A percentile compares a stretch with the other conserved stretches of the same genome.
Evolutionary conservation across 2,888 invertebrate genomes (phyloP).

Genomic region (Lasius platythorax): DNA sequence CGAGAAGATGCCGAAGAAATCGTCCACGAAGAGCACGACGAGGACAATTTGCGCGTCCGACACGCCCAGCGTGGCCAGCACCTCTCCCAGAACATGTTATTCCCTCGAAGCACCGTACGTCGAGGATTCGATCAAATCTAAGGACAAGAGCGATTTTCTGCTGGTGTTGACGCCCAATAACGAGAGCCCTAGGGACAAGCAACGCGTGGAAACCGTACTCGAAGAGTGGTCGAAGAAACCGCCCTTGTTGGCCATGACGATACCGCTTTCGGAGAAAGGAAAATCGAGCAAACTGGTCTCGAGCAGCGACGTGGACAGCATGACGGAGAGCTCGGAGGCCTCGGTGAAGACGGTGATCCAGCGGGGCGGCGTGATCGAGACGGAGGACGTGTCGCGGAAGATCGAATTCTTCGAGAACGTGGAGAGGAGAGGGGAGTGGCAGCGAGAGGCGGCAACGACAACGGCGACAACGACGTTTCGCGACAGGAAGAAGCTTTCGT

Average conservation of each 20-base stretch:
- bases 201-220: conserved; percentile 84
- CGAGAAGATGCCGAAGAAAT: conserved; percentile 74
- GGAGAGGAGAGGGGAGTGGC: conserved; percentile 85
- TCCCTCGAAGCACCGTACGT: conserved; percentile 50
- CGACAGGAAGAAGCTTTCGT: conserved; percentile 81
- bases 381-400: conserved; percentile 90
- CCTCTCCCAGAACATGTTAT: conserved; percentile 65
- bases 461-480: conserved; percentile 65
- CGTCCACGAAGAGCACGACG: background rate
- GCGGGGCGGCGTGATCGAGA: conserved; percentile 86
- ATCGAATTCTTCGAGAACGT: conserved; percentile 94
- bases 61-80: conserved; percentile 51
- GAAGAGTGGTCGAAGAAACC: conserved; percentile 86
- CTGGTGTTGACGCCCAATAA: conserved; percentile 85
- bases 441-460: conserved; percentile 81
- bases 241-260: conserved; percentile 73
- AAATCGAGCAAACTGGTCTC: conserved; percentile 85
- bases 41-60: background rate
- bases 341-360: conserved; percentile 91
- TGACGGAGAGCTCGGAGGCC: conserved; percentile 89
- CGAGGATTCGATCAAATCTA: conserved; percentile 47
- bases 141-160: conserved; percentile 85
- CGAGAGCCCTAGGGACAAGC: conserved; percentile 77
- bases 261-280: background rate
- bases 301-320: conserved; percentile 91